Evolutionary conservation across 2,888 invertebrate species (phyloP), one percentile per base, ranked within the genome.

Genomic region (Leptopilina drosophilae): DNA sequence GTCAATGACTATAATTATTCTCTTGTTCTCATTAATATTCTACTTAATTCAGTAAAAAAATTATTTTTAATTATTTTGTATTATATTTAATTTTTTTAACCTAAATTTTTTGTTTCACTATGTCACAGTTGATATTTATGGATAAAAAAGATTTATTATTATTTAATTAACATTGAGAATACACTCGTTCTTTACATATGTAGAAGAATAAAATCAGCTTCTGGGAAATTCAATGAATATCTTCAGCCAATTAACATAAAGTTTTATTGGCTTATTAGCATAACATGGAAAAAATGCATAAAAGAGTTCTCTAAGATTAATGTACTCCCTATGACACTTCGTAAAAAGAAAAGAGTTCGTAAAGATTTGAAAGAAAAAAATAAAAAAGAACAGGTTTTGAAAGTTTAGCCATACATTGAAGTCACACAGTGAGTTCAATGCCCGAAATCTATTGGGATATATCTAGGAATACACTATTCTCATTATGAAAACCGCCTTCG

Each of bases 331-430:
- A 14, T 26, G 65, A 65, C 65, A 69, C 26, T 69, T 69, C 53
- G 33, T 53, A 9, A 33, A 33, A 33, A 33, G 33, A 33, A 33
- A 33, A 33, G 26, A 53, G 49, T 49, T 69, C 26, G 8, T 8
- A 69, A 69, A 69, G 26, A 33, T 33, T 33, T 33, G 5, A 33
- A 2, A 33, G 33, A 33, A 33, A 33, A 42, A 42, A 20, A 20
- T 7, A 69, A 42, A 42, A 42, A 69, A 69, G 20, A 53, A 53
- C 69, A 69, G 69, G 53, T 53, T 49, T 69, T 69, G 33, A 69
- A 53, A 53, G 26, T 69, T 53, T 69, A 69, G 26, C 69, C 53
- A 69, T 69, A 69, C 67, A 69, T 69, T 69, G 26, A 26, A 69
- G 49, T 69, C 53, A 49, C 49, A 53, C 7, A 69, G 69, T 53